A percentile compares a stretch with the other conserved stretches of the same genome.
These are phyloP conservation scores for Corythoichthys intestinalis DNA, from an alignment of 2,113 vertebrate genomes.

Conservation along the genomic window DNA sequence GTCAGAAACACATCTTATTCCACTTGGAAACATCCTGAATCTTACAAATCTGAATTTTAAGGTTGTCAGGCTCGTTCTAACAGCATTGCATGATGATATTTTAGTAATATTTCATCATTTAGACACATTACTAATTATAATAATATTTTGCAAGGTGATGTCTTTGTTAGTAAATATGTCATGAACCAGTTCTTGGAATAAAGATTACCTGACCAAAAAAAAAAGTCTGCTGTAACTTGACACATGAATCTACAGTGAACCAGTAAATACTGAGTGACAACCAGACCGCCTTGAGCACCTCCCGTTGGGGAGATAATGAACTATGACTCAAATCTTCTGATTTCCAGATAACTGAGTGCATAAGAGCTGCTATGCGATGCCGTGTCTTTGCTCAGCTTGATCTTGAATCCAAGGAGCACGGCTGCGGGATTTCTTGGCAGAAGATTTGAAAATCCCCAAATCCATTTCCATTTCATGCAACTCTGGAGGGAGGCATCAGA, in stretches of 20 bases:
- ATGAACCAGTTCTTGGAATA: constrained; percentile 38
- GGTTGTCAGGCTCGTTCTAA: not conserved
- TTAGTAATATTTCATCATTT: not conserved
- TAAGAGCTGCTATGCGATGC: constrained; percentile 25
- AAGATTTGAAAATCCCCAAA: constrained; percentile 23
- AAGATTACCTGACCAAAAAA: constrained; percentile 20
- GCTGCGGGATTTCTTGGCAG: constrained; percentile 45
- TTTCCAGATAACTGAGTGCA: constrained; percentile 28
- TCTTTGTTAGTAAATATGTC: constrained; percentile 24
- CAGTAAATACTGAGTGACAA: constrained; percentile 7
- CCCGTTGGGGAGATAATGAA: constrained; percentile 16
- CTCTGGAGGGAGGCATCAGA: constrained; percentile 28
- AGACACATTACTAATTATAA: constrained; percentile 9
- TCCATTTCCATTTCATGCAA: constrained; percentile 26
- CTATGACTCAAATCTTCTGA: constrained; percentile 44
- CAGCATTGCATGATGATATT: constrained; percentile 8
- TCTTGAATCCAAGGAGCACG: constrained; percentile 29
- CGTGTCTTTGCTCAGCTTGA: constrained; percentile 22
- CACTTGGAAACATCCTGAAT: not conserved
- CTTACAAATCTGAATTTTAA: constrained; percentile 15
- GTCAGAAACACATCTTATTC: not conserved
- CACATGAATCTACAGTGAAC: constrained; percentile 1
- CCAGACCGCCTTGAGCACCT: constrained; percentile 5
- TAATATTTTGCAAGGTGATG: constrained; percentile 11
- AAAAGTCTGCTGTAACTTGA: constrained; percentile 17